These are phyloP conservation scores for Lanistes nyassanus DNA, from an alignment of 1,140 invertebrate genomes.

Conservation along the genomic window DNA sequence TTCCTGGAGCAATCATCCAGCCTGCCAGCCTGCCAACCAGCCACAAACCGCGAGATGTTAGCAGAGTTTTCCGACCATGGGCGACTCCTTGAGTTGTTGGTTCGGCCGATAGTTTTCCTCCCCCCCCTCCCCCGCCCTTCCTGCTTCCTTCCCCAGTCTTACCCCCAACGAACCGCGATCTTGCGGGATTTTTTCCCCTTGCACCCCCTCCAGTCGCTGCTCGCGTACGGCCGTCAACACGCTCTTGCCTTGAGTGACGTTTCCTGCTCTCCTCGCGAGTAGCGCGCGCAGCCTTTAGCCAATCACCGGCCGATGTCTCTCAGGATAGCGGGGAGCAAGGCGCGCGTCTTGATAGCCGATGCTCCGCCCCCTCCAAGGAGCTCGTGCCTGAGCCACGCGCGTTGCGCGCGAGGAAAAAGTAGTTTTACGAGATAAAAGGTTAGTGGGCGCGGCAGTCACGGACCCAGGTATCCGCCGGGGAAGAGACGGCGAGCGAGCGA, in stretches of 20 bases:
- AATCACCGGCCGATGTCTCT: background rate
- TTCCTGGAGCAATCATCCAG: no score
- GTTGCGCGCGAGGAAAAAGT: background rate
- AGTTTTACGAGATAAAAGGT: conserved; percentile 7
- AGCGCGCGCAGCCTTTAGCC: conserved; percentile 7
- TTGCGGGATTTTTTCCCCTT: no score
- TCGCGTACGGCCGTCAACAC: background rate
- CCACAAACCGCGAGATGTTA: no score
- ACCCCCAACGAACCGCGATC: no score
- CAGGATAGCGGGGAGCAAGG: background rate
- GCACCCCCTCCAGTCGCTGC: no score
- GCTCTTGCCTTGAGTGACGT: conserved; percentile 8
- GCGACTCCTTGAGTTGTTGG: no score
- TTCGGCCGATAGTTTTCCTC: no score
- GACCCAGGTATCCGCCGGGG: background rate
- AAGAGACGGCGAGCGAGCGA: background rate
- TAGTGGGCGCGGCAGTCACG: background rate
- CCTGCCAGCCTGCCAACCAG: no score
- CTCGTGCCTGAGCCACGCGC: background rate
- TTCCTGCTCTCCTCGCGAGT: background rate
- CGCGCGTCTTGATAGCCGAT: background rate
- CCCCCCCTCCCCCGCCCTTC: no score
- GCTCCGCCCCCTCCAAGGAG: conserved; percentile 10
- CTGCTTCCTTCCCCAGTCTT: no score
- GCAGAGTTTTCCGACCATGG: no score